These are phyloP conservation scores for Fregetta grallaria DNA, from an alignment of 2,113 vertebrate genomes.

Conservation along the genomic window DNA sequence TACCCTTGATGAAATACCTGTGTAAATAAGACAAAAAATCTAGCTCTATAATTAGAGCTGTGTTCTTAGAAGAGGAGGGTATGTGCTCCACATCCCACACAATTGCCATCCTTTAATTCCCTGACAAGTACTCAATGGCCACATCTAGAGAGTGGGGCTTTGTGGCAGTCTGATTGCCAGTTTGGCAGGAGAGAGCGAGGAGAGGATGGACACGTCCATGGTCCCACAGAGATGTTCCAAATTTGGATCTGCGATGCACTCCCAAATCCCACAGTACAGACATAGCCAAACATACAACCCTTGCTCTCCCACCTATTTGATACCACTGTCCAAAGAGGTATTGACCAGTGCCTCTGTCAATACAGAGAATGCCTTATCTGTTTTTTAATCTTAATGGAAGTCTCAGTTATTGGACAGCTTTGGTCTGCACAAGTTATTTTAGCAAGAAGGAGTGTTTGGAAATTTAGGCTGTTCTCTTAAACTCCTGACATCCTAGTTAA, in stretches of 20 bases:
- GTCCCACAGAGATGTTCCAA: background rate
- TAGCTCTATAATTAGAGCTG: background rate
- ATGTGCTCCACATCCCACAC: background rate
- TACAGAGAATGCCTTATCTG: background rate
- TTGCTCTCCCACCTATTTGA: background rate
- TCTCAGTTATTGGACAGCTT: background rate
- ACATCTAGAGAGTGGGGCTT: background rate
- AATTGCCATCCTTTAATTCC: background rate
- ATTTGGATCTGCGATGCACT: background rate
- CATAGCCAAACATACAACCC: background rate
- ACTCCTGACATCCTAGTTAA: background rate
- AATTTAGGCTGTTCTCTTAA: background rate
- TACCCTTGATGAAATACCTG: background rate
- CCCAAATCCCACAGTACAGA: background rate
- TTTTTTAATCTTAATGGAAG: background rate
- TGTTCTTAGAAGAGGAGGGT: background rate
- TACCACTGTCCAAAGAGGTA: too few relatives aligned
- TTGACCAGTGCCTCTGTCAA: too few relatives aligned
- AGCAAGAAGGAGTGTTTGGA: slow-evolving; percentile 2
- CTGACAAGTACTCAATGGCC: background rate
- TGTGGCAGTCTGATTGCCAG: background rate
- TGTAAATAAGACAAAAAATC: background rate
- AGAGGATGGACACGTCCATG: background rate
- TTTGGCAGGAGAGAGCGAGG: background rate
- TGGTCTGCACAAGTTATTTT: background rate